These are phyloP conservation scores for Montipora capricornis DNA, from an alignment of 64 coral and sea anemone genomes.

Conservation along the genomic window DNA sequence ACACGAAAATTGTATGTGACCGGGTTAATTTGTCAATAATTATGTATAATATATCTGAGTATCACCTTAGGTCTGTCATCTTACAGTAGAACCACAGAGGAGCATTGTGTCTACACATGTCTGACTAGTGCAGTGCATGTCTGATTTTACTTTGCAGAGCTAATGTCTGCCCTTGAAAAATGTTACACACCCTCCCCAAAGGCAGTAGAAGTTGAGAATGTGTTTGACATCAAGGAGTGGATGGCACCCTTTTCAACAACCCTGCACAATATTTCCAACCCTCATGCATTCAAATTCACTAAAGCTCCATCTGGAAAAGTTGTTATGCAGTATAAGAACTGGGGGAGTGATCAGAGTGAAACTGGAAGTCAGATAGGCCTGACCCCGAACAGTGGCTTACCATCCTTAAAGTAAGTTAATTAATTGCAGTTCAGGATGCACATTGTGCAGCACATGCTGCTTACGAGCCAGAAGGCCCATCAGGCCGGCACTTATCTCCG, in stretches of 20 bases:
- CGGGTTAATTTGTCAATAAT: too few species aligned
- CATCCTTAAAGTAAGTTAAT: constrained; percentile 29
- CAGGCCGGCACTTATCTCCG: too few species aligned
- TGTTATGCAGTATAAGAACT: constrained; percentile 64
- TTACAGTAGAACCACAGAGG: too few species aligned
- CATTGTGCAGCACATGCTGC: too few species aligned
- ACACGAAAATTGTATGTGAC: too few species aligned
- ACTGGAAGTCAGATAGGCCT: constrained; percentile 25
- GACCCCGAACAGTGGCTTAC: constrained; percentile 37
- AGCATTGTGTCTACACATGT: too few species aligned
- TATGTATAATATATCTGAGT: too few species aligned
- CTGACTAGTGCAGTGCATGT: too few species aligned
- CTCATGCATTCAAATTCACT: constrained; percentile 49
- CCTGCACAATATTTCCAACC: constrained; percentile 31
- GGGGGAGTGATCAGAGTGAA: constrained; percentile 37
- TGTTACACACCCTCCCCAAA: constrained; percentile 58
- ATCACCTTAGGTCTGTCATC: too few species aligned
- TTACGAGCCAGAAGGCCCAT: too few species aligned
- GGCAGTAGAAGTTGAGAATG: background rate
- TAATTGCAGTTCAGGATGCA: too few species aligned
- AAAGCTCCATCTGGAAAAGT: constrained; percentile 57
- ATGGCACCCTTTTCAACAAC: background rate
- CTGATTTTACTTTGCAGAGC: background rate
- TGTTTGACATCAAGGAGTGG: constrained; percentile 45
- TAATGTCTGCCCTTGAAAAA: constrained; percentile 36